Evolutionary conservation across 1,140 invertebrate genomes (phyloP).

Genomic region (Bombus consobrinus): DNA sequence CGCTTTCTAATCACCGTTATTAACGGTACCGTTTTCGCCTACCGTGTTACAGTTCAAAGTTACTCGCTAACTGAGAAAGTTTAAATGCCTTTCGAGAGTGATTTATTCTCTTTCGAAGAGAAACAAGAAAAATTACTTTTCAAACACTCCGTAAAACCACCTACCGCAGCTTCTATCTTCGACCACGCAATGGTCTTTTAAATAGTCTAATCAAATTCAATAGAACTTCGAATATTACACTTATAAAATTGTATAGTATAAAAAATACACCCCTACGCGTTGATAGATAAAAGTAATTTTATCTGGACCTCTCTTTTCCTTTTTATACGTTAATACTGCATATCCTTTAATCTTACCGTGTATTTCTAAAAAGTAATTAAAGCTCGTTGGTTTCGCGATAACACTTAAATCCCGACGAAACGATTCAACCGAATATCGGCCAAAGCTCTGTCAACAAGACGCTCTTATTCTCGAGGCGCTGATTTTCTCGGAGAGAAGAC

Average conservation of each 20-base stretch:
- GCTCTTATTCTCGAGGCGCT: not conserved
- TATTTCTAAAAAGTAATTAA: slow-evolving; percentile 7
- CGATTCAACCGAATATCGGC: slow-evolving; percentile 34
- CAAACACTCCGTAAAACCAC: not conserved
- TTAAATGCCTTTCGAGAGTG: not conserved
- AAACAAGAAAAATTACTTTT: not conserved
- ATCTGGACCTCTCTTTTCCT: not conserved
- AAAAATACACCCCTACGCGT: not conserved
- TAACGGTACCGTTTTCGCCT: not conserved
- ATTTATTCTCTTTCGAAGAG: not conserved
- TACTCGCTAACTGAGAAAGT: not conserved
- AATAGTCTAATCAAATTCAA: not conserved
- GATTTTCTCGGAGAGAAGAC: not conserved
- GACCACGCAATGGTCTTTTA: not conserved
- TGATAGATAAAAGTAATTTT: not conserved
- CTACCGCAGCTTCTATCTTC: not conserved
- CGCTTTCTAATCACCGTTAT: slow-evolving; percentile 22
- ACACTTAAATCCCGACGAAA: slow-evolving; percentile 16
- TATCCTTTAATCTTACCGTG: not conserved
- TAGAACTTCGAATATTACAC: not conserved
- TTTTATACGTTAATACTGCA: not conserved
- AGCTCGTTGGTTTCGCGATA: not conserved
- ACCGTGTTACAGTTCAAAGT: not conserved
- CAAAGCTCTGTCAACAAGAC: slow-evolving; percentile 39
- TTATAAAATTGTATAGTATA: not conserved